Evolutionary conservation across 1,140 invertebrate species (phyloP).

Genomic region (Pseudoatta argentina): DNA sequence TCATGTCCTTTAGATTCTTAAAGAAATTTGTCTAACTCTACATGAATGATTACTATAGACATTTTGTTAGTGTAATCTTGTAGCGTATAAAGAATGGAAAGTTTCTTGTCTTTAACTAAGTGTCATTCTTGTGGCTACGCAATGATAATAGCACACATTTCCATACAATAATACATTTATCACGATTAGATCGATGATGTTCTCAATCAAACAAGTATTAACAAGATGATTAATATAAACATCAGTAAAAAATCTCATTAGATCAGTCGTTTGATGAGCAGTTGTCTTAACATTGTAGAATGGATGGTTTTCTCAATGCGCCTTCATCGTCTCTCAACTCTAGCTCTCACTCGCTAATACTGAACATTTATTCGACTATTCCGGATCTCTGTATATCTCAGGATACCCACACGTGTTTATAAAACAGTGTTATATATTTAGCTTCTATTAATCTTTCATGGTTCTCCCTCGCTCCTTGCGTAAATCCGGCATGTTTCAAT

Average conservation of each 20-base stretch:
- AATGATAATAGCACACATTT: neutral
- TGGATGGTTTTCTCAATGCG: neutral
- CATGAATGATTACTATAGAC: conserved; percentile 6
- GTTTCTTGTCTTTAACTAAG: neutral
- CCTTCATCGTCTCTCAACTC: neutral
- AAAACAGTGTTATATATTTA: conserved; percentile 84
- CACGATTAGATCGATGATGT: neutral
- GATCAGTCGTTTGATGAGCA: neutral
- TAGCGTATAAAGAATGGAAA: neutral
- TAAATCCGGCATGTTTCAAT: neutral
- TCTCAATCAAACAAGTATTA: neutral
- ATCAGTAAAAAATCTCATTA: neutral
- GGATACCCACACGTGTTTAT: conserved; percentile 79
- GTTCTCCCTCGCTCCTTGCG: neutral
- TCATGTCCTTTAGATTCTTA: neutral
- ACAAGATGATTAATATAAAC: neutral
- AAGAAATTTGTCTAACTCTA: neutral
- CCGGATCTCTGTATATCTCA: conserved; percentile 68
- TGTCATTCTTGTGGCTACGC: neutral
- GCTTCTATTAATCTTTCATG: conserved; percentile 61
- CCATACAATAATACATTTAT: neutral
- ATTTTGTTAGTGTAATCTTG: neutral
- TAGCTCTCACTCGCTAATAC: conserved; percentile 16
- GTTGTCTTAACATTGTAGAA: neutral
- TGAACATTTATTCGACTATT: conserved; percentile 63